Evolutionary conservation across 1,140 invertebrate species (phyloP).

Genomic region (Eriosoma lanigerum): DNA sequence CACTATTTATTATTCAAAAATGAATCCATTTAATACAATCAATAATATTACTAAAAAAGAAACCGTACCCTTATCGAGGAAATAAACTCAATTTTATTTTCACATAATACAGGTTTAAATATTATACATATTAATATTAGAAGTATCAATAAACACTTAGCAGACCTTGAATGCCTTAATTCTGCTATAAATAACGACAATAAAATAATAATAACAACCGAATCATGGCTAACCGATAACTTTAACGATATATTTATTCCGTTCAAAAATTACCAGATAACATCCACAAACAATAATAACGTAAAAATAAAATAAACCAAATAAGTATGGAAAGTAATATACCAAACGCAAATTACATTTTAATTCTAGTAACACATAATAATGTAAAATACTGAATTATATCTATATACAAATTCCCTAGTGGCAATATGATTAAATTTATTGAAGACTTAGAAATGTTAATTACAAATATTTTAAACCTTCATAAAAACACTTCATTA

Average conservation of each 20-base stretch:
- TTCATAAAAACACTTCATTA: no score
- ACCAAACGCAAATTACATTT: no score
- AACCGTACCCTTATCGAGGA: not conserved
- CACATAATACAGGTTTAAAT: no score
- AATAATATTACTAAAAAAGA: not conserved
- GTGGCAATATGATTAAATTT: no score
- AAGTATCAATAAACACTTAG: not conserved
- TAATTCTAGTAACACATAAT: no score
- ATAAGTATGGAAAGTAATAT: no score
- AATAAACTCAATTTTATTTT: not conserved
- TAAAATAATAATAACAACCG: not conserved
- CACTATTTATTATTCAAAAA: not conserved
- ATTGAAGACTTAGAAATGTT: no score
- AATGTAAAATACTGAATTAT: not conserved
- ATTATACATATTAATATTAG: conserved; percentile 7
- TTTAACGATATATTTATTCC: not conserved
- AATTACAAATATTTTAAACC: no score
- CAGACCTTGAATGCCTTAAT: not conserved
- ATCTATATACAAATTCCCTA: not conserved
- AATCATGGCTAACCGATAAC: not conserved
- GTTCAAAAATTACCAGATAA: not conserved
- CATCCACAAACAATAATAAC: not conserved
- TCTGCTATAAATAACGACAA: no score
- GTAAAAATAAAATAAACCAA: not conserved
- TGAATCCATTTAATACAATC: not conserved